Conservation (phyloP, 2,888 invertebrate species). For the Drosophila emarginata region DNA sequence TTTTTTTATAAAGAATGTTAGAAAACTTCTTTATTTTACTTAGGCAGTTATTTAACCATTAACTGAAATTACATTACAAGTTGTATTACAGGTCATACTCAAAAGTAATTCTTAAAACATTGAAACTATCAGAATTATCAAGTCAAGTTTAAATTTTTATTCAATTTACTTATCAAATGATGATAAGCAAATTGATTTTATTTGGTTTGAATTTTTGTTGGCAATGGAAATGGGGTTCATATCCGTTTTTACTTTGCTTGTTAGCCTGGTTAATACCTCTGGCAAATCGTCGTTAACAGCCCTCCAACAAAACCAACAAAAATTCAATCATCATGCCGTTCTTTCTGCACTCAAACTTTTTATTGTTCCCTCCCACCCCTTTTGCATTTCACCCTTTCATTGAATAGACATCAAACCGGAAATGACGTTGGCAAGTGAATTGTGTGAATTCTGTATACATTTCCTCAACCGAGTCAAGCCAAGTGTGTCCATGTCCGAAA, state of each 20-base stretch:
- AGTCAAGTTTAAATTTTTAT: too few relatives aligned
- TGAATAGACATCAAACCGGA: slow-evolving; percentile 52
- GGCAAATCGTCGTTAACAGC: neutral
- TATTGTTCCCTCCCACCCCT: slow-evolving; percentile 4
- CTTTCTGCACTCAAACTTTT: neutral
- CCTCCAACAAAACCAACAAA: neutral
- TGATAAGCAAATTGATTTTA: neutral
- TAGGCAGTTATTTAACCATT: too few relatives aligned
- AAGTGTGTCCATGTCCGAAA: slow-evolving; percentile 69
- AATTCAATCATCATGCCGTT: slow-evolving; percentile 1
- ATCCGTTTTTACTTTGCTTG: neutral
- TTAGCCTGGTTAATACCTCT: neutral
- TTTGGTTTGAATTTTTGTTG: neutral
- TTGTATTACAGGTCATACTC: too few relatives aligned
- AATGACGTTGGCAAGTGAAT: slow-evolving; percentile 70
- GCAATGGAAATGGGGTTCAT: neutral
- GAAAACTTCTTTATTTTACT: too few relatives aligned
- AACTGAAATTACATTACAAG: too few relatives aligned
- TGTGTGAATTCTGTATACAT: slow-evolving; percentile 52
- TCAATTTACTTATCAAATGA: too few relatives aligned
- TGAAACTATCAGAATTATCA: too few relatives aligned
- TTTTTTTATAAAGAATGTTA: neutral
- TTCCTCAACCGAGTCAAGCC: slow-evolving; percentile 44
- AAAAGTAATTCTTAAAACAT: too few relatives aligned
- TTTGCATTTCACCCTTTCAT: slow-evolving; percentile 1